Conservation (phyloP, 2,113 vertebrate species). For the Rhodinocichla rosea region DNA sequence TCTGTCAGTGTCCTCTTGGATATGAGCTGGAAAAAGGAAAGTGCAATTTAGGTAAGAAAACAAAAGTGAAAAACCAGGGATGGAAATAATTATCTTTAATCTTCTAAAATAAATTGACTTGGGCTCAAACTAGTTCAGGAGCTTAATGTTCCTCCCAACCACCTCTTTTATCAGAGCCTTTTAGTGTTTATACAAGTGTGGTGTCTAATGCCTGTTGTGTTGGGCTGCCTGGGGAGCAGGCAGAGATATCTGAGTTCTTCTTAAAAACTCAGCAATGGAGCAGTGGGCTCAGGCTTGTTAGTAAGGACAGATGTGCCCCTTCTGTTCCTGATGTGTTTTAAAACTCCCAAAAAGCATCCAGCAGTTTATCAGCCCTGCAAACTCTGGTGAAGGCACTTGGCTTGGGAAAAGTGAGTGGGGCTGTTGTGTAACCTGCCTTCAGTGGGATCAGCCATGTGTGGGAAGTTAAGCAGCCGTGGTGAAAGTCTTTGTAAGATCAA, state of each 20-base stretch:
- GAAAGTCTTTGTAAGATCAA: conserved; percentile 28
- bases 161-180: not conserved
- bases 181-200: not conserved
- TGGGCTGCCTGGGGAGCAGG: not conserved
- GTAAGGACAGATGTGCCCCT: not conserved
- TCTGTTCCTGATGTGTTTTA: not conserved
- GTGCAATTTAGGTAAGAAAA: conserved; percentile 85
- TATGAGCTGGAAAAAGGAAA: conserved; percentile 88
- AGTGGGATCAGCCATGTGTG: not conserved
- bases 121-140: not conserved
- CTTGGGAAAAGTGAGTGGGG: not conserved
- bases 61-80: not conserved
- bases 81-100: conserved; percentile 17
- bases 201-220: not conserved
- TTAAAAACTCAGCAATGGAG: not conserved
- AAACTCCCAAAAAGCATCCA: not conserved
- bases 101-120: conserved; percentile 18
- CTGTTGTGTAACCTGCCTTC: not conserved
- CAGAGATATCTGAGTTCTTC: not conserved
- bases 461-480: not conserved
- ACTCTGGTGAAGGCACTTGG: fast-evolving
- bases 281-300: not conserved
- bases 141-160: not conserved
- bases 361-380: not conserved
- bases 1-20: conserved; percentile 87